phyloP scores from a whole-genome alignment of 2,888 invertebrate species.

The Calameuta pallipes region DNA sequence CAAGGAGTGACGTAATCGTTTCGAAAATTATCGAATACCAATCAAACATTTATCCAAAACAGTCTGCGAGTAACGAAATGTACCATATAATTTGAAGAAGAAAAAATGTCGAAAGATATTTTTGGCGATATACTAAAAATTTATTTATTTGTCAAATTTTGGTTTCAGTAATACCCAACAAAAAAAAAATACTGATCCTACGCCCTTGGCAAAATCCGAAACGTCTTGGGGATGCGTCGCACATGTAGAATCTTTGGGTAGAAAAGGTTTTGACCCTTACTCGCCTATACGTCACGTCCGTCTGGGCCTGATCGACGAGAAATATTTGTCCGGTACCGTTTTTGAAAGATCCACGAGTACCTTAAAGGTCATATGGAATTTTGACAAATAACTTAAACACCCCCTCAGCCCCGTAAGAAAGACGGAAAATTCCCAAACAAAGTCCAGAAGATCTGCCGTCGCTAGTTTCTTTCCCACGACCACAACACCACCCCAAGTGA shows the following conservation, averaged over 20 bases:
- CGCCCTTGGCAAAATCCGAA: slow-evolving; percentile 38
- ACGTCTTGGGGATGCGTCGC: slow-evolving; percentile 47
- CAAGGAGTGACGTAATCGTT: not conserved
- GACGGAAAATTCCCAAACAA: not conserved
- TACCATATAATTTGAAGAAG: not conserved
- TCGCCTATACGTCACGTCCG: not conserved
- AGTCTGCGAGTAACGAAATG: not conserved
- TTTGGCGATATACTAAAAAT: not conserved
- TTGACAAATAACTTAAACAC: not conserved
- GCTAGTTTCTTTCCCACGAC: slow-evolving; percentile 53
- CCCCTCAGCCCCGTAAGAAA: not conserved
- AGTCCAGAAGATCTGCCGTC: slow-evolving; percentile 39
- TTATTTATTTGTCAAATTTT: not conserved
- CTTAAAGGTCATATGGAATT: not conserved
- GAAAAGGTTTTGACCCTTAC: slow-evolving; percentile 40
- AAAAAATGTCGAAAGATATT: not conserved
- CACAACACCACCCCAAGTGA: slow-evolving; percentile 41
- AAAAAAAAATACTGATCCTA: slow-evolving; percentile 27
- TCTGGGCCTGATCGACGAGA: not conserved
- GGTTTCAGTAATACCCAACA: slow-evolving; percentile 1
- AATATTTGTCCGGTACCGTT: not conserved
- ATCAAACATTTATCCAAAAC: not conserved
- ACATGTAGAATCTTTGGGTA: slow-evolving; percentile 35
- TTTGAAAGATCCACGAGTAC: not conserved
- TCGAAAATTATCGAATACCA: not conserved